Conservation (phyloP, 1,140 invertebrate species). For the Musca vetustissima region DNA sequence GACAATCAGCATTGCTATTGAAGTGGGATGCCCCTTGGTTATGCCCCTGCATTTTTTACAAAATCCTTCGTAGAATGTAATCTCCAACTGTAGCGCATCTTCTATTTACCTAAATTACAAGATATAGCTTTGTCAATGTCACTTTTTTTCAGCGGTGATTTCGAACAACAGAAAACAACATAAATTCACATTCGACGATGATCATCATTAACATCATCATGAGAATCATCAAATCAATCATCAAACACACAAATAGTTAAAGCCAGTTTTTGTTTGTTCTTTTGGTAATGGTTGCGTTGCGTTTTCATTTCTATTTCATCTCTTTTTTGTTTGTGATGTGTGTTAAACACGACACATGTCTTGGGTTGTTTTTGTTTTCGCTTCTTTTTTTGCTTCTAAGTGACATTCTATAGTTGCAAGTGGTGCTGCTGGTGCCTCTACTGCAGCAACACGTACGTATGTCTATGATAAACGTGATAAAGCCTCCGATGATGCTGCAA, state of each 20-base stretch:
- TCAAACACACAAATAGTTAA: background rate
- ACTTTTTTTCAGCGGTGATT: background rate
- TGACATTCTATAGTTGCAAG: constrained; percentile 4
- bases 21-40: too few species aligned
- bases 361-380: background rate
- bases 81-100: too few species aligned
- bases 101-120: background rate
- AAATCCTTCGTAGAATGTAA: too few species aligned
- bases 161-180: background rate
- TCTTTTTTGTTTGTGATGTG: constrained; percentile 5
- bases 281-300: background rate
- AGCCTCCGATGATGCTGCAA: background rate
- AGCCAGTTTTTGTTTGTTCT: background rate
- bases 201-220: constrained; percentile 1
- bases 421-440: background rate
- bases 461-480: constrained; percentile 2
- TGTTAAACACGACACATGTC: constrained; percentile 14
- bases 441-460: background rate
- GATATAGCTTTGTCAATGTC: background rate
- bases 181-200: background rate
- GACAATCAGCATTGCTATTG: too few species aligned
- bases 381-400: constrained; percentile 1
- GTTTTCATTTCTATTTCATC: constrained; percentile 6
- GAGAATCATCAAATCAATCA: constrained; percentile 10
- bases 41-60: too few species aligned